Evolutionary conservation across 2,113 vertebrate species (phyloP).

Genomic region (Saguinus imperator): DNA sequence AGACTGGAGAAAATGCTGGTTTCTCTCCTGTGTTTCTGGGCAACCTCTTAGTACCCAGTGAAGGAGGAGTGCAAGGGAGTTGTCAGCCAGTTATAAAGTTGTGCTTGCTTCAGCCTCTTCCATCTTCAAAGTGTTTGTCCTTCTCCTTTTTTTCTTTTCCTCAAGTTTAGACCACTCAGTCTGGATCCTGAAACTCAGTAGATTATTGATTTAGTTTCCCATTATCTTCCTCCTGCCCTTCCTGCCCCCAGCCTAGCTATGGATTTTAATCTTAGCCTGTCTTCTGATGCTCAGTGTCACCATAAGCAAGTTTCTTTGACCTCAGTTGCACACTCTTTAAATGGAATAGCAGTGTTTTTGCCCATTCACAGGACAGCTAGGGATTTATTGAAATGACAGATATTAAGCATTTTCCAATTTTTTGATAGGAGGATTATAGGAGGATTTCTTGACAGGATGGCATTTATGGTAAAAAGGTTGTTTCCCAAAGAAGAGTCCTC

Average conservation of each 20-base stretch:
- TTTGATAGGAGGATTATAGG: neutral
- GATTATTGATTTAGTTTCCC: conserved; percentile 59
- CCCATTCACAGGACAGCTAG: neutral
- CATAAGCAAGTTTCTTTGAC: conserved; percentile 26
- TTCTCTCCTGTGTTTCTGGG: neutral
- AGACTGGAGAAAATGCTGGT: neutral
- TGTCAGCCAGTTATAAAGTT: neutral
- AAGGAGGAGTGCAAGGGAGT: neutral
- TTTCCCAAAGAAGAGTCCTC: neutral
- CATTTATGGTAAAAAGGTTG: neutral
- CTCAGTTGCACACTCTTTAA: conserved; percentile 2
- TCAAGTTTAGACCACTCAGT: neutral
- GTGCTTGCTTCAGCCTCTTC: neutral
- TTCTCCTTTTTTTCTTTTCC: neutral
- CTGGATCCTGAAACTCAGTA: conserved; percentile 51
- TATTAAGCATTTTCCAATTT: conserved; percentile 1
- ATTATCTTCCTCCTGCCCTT: conserved; percentile 34
- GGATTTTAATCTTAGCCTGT: conserved; percentile 48
- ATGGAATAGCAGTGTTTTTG: conserved; percentile 6
- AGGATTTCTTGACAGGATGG: neutral
- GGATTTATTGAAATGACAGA: neutral
- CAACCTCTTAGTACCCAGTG: neutral
- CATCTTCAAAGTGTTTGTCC: neutral
- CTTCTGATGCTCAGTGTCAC: conserved; percentile 38
- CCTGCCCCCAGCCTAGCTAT: conserved; percentile 19